Percentiles rank a stretch among this genome's conserved stretches.
Conservation (phyloP, 30 jellyfish, hydroid and myxozoan species). For the Cassiopea xamachana region DNA sequence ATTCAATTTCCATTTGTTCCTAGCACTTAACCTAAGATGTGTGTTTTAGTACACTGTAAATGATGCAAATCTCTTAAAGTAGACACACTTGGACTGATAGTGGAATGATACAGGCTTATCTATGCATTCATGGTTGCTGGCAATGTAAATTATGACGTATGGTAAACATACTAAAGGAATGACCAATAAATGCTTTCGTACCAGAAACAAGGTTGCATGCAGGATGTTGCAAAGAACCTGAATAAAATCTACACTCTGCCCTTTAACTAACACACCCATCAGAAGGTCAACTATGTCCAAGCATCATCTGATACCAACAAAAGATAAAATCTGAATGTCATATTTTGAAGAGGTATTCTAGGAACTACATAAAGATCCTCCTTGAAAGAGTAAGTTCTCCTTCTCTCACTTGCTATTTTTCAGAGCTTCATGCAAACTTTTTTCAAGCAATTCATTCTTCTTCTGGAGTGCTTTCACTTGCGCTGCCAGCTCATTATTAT, state of each 20-base stretch:
- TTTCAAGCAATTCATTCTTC: conserved; percentile 64
- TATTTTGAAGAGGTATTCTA: not conserved
- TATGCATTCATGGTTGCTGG: no score
- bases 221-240: no score
- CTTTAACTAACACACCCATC: not conserved
- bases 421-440: conserved; percentile 11
- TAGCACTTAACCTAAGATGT: no score
- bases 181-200: no score
- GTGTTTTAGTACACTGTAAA: no score
- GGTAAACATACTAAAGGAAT: no score
- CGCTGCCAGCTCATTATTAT: conserved; percentile 58
- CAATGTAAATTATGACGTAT: no score
- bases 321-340: not conserved
- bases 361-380: not conserved
- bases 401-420: not conserved
- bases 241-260: not conserved
- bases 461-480: conserved; percentile 65
- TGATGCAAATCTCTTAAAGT: no score
- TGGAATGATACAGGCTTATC: no score
- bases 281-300: not conserved
- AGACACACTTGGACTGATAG: no score
- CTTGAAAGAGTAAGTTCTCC: not conserved
- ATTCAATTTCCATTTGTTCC: no score
- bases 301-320: not conserved
- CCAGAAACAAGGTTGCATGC: no score